Conservation (phyloP, 2,113 vertebrate genomes). For the Aptenodytes patagonicus region DNA sequence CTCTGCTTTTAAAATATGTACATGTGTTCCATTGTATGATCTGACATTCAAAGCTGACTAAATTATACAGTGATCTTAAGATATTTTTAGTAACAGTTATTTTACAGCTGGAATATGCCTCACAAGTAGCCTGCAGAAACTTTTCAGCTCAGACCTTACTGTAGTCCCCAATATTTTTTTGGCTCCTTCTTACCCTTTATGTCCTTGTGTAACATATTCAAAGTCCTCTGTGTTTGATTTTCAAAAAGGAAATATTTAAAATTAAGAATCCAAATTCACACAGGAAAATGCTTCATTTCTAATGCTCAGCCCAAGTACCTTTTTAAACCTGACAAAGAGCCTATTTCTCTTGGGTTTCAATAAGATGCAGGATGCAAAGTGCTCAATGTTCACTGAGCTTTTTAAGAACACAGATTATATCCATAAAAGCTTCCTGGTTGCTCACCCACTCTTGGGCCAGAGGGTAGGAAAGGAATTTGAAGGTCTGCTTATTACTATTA, state of each 20-base stretch:
- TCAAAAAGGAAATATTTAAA: not conserved
- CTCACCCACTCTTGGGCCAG: not conserved
- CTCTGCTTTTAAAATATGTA: not conserved
- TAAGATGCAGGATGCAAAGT: not conserved
- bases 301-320: not conserved
- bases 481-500: not conserved
- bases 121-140: not conserved
- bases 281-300: not conserved
- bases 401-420: not conserved
- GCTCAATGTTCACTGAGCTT: not conserved
- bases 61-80: not conserved
- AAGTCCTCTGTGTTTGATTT: not conserved
- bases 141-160: not conserved
- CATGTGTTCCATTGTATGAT: not conserved
- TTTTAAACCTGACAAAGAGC: not conserved
- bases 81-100: not conserved
- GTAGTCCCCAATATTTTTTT: not conserved
- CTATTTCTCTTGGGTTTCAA: not conserved
- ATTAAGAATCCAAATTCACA: not conserved
- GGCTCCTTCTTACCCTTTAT: not conserved
- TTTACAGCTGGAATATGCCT: not conserved
- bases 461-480: not conserved
- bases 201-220: not conserved
- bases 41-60: slow-evolving; percentile 4
- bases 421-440: not conserved